Evolutionary conservation across 2,888 invertebrate genomes (phyloP).

Genomic region (Tachina fera): DNA sequence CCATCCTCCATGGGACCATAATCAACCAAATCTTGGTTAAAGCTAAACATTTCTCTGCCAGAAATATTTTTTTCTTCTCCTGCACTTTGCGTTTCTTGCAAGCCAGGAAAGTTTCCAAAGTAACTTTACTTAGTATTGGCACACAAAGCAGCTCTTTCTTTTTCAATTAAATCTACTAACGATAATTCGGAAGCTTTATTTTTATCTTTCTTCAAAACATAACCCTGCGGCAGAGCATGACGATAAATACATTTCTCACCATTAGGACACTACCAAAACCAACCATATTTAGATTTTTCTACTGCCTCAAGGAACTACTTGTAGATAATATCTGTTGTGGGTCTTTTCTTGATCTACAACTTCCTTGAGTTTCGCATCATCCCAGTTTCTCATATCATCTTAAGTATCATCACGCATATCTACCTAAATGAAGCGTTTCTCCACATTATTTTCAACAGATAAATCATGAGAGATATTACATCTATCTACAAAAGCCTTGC

Average conservation of each 20-base stretch:
- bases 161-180: constrained; percentile 96
- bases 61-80: constrained; percentile 95
- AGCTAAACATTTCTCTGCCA: constrained; percentile 99
- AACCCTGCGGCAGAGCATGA: constrained; percentile 96
- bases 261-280: constrained; percentile 99
- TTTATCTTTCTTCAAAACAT: constrained; percentile 96
- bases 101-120: constrained; percentile 96
- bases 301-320: constrained; percentile 99
- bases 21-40: constrained; percentile 97
- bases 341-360: constrained; percentile 95
- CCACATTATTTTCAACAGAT: constrained; percentile 96
- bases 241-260: constrained; percentile 95
- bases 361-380: constrained; percentile 96
- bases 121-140: constrained; percentile 94
- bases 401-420: constrained; percentile 93
- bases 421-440: constrained; percentile 97
- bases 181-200: constrained; percentile 94
- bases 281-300: constrained; percentile 98
- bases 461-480: constrained; percentile 99
- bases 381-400: constrained; percentile 98
- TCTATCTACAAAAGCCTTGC: constrained; percentile 97
- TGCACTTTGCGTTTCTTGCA: constrained; percentile 99
- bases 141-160: constrained; percentile 95
- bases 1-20: constrained; percentile 94
- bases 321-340: constrained; percentile 98